Base-by-base conservation (phyloP, 2,797 vertebrate species). In the Spinibarbus caldwelli region DNA sequence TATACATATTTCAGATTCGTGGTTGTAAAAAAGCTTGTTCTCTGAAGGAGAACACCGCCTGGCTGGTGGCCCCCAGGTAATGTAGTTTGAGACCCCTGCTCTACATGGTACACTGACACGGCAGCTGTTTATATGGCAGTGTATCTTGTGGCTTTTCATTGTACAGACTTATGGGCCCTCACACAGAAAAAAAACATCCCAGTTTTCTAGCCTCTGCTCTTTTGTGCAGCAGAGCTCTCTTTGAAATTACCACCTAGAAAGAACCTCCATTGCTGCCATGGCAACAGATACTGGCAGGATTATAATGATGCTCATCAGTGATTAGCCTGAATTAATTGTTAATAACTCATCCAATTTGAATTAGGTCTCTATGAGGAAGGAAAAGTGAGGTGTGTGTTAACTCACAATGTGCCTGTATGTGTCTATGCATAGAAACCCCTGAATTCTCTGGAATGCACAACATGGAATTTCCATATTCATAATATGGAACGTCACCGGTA, bases 251-350 rank as follows among this genome's bases (percentile, higher is more conserved):
- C 88, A 92, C 86, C 84, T 88, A 86, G 67, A 70, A 83, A 83
- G 70, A 41, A 90, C 87, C 93, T 90, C 91, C 82, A 92, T 77
- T 21, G 91, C 89, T 94, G 87, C 93, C 85, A 93, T 94, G 90
- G 93, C 89, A 93, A 94, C 94, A 83, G 87, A 87, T 89, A 88
- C 88, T 92, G 91, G 89, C 90, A 92, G 91, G 91, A 85, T 93
- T 92, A 90, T 90, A 85, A 87, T 86, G 80, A 89, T 88, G 80
- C 83, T 85, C 49, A 77, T 89, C 83, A 86, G 78, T 73, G 81
- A 87, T 79, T 86, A 85, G 81, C 86, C 93, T 67, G 85, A 88
- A 92, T 94, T 86, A 92, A 92, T 94, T 85, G 91, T 93, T 92
- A 81, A 93, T 88, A 84, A 79, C 17, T 82, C 86, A 85, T 90